Base-by-base conservation (phyloP, 2,113 vertebrate species). In the Tonatia bakeri region DNA sequence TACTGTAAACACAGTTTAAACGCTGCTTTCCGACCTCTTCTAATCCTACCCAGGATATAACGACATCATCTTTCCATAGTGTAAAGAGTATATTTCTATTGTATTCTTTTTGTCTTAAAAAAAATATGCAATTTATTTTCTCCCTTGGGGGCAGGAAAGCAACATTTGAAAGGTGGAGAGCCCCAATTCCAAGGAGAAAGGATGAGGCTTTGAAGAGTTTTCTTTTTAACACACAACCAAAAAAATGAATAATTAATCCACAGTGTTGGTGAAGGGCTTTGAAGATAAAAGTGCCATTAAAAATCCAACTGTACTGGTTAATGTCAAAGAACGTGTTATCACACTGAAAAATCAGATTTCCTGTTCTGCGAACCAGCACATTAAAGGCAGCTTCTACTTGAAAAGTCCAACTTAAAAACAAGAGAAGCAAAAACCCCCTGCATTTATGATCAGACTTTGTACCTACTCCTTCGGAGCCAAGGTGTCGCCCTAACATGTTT, bases 1-100 rank as follows among this genome's bases (percentile, higher is more conserved):
- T 98, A 98, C 97, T 96, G 97, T 98, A 98, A 98, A 98, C 96
- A 98, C 94, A 94, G 65, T 67, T 97, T 96, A 93, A 93, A 9
- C 9, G 26, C 94, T 45, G 89, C 64, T 96, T 97, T 90, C 77
- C 47, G 36, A 88, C 79, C 64, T 59, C 81, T 89, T 96, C 79
- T 93, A 96, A 97, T 33, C 94, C 87, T 96, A 97, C 84, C 80
- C 85, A 94, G 76, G 92, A 93, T 95, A 73, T 90, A 92, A 87
- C 64, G 82, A 90, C 83, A 76, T 16, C 65, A 7, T 13, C 54
- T 96, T 61, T 94, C 80, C 90, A 54, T 36, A 82, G 22, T 91
- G 77, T 96, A 94, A 84, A 73, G 43, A 93, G 31, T 67, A 28
- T 87, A 93, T 94, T 64, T 38, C 89, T 91, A 0, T 0, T 81